Evolutionary conservation across 2,888 invertebrate species (phyloP), one percentile per base, ranked within the genome.

Genomic region (Dromius quadrimaculatus): DNA sequence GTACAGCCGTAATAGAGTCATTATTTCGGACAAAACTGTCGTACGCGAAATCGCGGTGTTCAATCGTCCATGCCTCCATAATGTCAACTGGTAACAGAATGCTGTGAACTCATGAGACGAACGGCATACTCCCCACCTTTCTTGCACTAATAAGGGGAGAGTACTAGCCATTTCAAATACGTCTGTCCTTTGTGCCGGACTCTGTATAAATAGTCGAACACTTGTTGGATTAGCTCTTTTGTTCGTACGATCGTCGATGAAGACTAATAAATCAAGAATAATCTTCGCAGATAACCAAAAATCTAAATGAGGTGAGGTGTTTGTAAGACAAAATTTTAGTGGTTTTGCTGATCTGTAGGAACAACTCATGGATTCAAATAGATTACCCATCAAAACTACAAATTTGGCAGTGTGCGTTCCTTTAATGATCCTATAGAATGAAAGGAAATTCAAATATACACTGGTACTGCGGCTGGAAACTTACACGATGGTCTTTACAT

Each of bases 271-370:
- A 38, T n/a, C n/a, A 4, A 38, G 38, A 38, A 38, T 38, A 38
- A 13, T n/a, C n/a, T 38, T 38, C 38, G 38, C 38, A 38, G 38
- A 38, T n/a, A n/a, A 38, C 38, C 38, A 38, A 38, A 38, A 38
- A 38, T 38, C 38, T 9, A 38, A 38, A n/a, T 38, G 38, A 3
- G 38, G 38, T 38, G 38, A 38, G 13, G 3, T 38, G 38, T 38
- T 38, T 2, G 38, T 38, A 38, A 38, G 38, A 6, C n/a, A 6
- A 38, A 4, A 6, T 4, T n/a, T n/a, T 38, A 38, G n/a, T 3
- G 38, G 13, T 6, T 38, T 38, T 38, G n/a, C n/a, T 38, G 38
- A 38, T 38, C 5, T 38, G n/a, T 13, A 38, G 3, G 13, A 3
- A 6, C 5, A 38, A 38, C n/a, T 38, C 13, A 38, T 6, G 11